A percentile compares a stretch with the other conserved stretches of the same genome.
Evolutionary conservation across 1,140 invertebrate genomes (phyloP).

Genomic region (Aradophagus sp.): DNA sequence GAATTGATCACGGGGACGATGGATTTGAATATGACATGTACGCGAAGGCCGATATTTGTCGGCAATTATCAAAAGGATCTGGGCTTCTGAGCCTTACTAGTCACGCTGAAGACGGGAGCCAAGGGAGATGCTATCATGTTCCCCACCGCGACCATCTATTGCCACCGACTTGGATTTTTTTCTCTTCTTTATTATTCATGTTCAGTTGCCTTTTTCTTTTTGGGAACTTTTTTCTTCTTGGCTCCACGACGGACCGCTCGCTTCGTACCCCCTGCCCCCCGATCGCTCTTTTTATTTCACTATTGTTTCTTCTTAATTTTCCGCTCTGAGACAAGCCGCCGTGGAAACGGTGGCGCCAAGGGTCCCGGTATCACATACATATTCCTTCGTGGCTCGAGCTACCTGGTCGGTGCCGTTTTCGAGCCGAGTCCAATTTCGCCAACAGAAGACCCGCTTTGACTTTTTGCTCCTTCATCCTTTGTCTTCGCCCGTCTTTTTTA

Average conservation of each 20-base stretch:
- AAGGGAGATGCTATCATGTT: slow-evolving; percentile 65
- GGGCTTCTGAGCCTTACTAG: slow-evolving; percentile 58
- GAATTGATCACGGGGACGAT: slow-evolving; percentile 63
- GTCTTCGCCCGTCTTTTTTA: no score
- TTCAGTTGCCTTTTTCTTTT: no score
- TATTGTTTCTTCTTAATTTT: slow-evolving; percentile 51
- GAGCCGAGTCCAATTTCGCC: no score
- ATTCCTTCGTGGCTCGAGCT: no score
- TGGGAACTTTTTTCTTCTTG: no score
- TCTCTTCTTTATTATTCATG: slow-evolving; percentile 8
- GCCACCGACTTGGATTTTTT: slow-evolving; percentile 27
- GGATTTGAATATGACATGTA: slow-evolving; percentile 38
- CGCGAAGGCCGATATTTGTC: slow-evolving; percentile 51
- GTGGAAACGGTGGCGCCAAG: slow-evolving; percentile 43
- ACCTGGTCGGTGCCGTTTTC: no score
- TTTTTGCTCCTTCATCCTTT: no score
- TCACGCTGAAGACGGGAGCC: slow-evolving; percentile 70
- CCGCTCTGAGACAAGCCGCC: slow-evolving; percentile 28
- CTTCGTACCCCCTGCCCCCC: slow-evolving; percentile 10
- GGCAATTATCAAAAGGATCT: slow-evolving; percentile 66
- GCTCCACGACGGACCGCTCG: slow-evolving; percentile 6
- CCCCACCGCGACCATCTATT: slow-evolving; percentile 33
- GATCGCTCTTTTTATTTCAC: slow-evolving; percentile 41
- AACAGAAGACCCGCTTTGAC: no score
- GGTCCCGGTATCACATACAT: neutral